Evolutionary conservation across 2,888 invertebrate genomes (phyloP), one percentile per base, ranked within the genome.

Genomic region (Troides helena): DNA sequence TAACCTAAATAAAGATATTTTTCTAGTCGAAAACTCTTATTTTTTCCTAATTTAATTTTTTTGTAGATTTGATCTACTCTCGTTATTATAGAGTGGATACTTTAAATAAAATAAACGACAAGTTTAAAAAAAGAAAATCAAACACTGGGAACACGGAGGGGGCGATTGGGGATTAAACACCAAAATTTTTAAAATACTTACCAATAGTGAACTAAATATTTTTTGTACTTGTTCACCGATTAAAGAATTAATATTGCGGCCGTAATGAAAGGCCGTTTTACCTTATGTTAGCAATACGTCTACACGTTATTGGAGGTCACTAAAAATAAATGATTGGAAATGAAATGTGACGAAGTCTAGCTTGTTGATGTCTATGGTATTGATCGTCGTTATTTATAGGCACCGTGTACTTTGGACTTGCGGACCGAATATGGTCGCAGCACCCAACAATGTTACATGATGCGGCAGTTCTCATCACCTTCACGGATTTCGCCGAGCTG

Each of bases 41-140:
- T 30, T 46, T 65, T 65, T 58, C 46, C 58, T 58, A 65, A 25
- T 43, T 50, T 30, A 6, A 25, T 62, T 64, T 21, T 81, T 82
- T 77, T 80, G 89, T 90, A 91, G 90, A 90, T 90, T 86, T 85
- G 73, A 91, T 90, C 90, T 90, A 91, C 90, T 71, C 73, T 50
- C 72, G 75, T 71, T 73, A 78, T 75, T 75, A 77, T 74, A 60
- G 57, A 59, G 62, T 71, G 67, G 67, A 67, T 69, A 64, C 56
- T 43, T 67, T 68, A 65, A 75, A 81, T 78, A 77, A 80, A 78
- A 76, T 76, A 83, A 78, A 83, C 82, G 84, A 78, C 78, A 73
- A 50, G 25, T 64, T 62, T 81, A 85, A 87, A 77, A 77, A 87
- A 77, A 77, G 80, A 80, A 79, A 77, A 79, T 78, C 78, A 78